Conservation (phyloP, 2,888 invertebrate genomes). For the Loripinus fragilis region DNA sequence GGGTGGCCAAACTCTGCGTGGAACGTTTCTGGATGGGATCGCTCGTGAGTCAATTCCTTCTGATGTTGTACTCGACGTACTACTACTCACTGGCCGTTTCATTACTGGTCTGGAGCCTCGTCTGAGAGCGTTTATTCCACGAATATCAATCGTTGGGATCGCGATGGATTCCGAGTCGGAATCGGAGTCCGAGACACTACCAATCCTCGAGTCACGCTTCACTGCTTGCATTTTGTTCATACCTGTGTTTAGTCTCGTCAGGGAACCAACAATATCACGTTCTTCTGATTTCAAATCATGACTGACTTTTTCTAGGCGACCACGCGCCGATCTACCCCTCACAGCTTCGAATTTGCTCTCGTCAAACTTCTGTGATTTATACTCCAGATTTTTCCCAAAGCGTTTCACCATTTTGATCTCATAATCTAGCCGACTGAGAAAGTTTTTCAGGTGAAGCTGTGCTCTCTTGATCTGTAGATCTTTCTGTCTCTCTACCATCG, state of each 20-base stretch:
- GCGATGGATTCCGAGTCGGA: background rate
- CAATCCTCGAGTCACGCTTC: background rate
- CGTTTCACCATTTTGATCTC: conserved; percentile 50
- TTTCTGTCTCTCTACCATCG: conserved; percentile 51
- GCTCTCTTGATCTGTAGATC: conserved; percentile 34
- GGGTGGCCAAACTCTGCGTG: background rate
- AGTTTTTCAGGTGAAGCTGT: conserved; percentile 43
- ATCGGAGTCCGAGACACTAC: background rate
- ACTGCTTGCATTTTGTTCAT: background rate
- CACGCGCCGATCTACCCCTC: conserved; percentile 38
- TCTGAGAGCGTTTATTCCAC: conserved; percentile 5
- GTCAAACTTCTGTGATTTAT: conserved; percentile 58
- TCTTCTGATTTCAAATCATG: background rate
- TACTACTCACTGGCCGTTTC: background rate
- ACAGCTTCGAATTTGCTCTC: conserved; percentile 49
- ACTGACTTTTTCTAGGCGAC: conserved; percentile 23
- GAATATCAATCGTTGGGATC: background rate
- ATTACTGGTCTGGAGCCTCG: background rate
- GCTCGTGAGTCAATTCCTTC: background rate
- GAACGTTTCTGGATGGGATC: background rate
- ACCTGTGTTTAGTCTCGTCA: background rate
- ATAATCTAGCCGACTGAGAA: conserved; percentile 49
- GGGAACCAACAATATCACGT: background rate
- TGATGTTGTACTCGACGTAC: background rate
- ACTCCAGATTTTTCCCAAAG: conserved; percentile 54